phyloP scores from a whole-genome alignment of 2,113 vertebrate genomes.

The Corapipo altera region DNA sequence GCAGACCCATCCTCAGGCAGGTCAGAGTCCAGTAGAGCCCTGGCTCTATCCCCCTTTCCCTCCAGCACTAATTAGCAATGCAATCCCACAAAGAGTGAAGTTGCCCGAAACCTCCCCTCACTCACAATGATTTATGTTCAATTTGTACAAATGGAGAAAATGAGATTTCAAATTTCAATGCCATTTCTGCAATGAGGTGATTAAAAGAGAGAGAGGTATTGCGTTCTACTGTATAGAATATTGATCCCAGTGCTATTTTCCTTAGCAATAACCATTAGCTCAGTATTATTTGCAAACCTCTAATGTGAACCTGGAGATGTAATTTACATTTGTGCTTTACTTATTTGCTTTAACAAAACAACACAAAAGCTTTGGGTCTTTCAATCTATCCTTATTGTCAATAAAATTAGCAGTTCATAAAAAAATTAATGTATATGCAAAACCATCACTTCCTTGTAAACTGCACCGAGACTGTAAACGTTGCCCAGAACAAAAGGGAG shows the following conservation, averaged over 20 bases:
- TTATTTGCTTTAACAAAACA: conserved; percentile 85
- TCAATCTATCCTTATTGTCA: conserved; percentile 81
- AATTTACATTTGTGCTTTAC: conserved; percentile 84
- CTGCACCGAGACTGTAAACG: conserved; percentile 61
- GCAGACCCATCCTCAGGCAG: conserved; percentile 7
- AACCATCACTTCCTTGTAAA: conserved; percentile 77
- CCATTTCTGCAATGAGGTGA: conserved; percentile 95
- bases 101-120: conserved; percentile 81
- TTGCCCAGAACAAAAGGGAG: conserved; percentile 58
- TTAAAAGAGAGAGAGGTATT: conserved; percentile 97
- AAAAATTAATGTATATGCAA: conserved; percentile 76
- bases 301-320: conserved; percentile 82
- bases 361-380: conserved; percentile 79
- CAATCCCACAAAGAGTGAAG: conserved; percentile 89
- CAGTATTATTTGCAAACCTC: conserved; percentile 84
- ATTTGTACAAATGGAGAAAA: conserved; percentile 91
- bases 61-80: conserved; percentile 88
- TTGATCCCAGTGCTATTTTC: conserved; percentile 98
- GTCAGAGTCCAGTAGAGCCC: conserved; percentile 52
- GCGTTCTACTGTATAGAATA: conserved; percentile 87
- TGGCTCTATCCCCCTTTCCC: conserved; percentile 20
- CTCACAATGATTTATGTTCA: conserved; percentile 95
- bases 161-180: conserved; percentile 91
- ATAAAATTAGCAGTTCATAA: conserved; percentile 82
- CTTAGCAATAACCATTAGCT: conserved; percentile 98